phyloP scores from a whole-genome alignment of 2,888 invertebrate species.

The Baronia brevicornis region DNA sequence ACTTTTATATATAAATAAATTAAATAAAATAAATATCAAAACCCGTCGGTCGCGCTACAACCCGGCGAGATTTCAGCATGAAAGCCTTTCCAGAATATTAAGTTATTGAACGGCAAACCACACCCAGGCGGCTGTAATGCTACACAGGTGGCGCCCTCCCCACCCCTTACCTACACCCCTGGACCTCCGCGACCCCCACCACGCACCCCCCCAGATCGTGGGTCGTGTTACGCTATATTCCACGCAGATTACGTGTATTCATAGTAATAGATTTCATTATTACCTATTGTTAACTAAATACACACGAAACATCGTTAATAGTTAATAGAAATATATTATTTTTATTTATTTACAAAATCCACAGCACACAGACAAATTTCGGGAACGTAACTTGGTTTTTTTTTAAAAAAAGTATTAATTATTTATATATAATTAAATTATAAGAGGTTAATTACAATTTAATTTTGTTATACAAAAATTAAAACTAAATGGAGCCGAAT shows the following conservation, averaged over 20 bases:
- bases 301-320: no score
- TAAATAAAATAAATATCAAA: slow-evolving; percentile 35
- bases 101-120: slow-evolving; percentile 77
- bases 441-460: no score
- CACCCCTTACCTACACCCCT: slow-evolving; percentile 19
- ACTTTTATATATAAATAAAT: background rate
- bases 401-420: no score
- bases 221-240: slow-evolving; percentile 37
- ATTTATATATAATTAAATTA: no score
- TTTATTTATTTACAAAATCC: background rate
- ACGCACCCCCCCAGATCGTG: slow-evolving; percentile 22
- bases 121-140: slow-evolving; percentile 69
- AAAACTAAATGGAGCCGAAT: no score
- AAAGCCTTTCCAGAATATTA: slow-evolving; percentile 75
- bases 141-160: slow-evolving; percentile 47
- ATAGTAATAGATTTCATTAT: slow-evolving; percentile 39
- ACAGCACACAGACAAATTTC: no score
- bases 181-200: slow-evolving; percentile 8
- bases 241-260: slow-evolving; percentile 52
- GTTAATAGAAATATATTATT: slow-evolving; percentile 15
- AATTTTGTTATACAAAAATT: no score
- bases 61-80: slow-evolving; percentile 70
- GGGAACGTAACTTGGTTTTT: no score
- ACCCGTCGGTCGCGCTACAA: slow-evolving; percentile 30
- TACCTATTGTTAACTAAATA: no score